Conservation (phyloP, 2,797 vertebrate species). For the Poeciliopsis infans region DNA sequence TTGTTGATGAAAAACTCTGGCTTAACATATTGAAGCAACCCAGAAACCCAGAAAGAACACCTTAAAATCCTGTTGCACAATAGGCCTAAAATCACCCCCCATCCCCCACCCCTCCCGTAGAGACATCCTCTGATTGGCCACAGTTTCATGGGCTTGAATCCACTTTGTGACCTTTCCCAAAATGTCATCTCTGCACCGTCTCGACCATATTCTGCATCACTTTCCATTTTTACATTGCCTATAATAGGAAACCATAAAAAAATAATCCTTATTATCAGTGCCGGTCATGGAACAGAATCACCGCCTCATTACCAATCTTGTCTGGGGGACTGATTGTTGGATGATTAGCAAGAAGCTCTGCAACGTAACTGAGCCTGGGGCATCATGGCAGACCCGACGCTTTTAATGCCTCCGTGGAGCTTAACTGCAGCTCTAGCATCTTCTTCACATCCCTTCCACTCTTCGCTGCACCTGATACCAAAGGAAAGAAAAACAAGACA, state of each 20-base stretch:
- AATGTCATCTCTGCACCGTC: constrained; percentile 57
- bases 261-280: constrained; percentile 69
- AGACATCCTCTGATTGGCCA: constrained; percentile 40
- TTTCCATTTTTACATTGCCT: constrained; percentile 52
- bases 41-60: constrained; percentile 46
- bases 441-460: constrained; percentile 13
- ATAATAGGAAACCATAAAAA: constrained; percentile 70
- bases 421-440: constrained; percentile 39
- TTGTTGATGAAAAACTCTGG: constrained; percentile 18
- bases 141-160: constrained; percentile 54
- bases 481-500: constrained; percentile 23
- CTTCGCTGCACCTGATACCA: constrained; percentile 26
- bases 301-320: constrained; percentile 67
- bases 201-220: constrained; percentile 38
- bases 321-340: constrained; percentile 68
- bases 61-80: constrained; percentile 63
- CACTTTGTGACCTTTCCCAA: constrained; percentile 63
- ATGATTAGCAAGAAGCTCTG: constrained; percentile 54
- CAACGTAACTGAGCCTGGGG: constrained; percentile 54
- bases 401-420: constrained; percentile 49
- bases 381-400: constrained; percentile 38
- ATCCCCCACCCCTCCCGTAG: background rate
- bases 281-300: constrained; percentile 56
- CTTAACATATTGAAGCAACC: constrained; percentile 25
- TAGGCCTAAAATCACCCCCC: constrained; percentile 36